These are phyloP conservation scores for Cepaea hortensis DNA, from an alignment of 2,888 invertebrate species.

Conservation along the genomic window DNA sequence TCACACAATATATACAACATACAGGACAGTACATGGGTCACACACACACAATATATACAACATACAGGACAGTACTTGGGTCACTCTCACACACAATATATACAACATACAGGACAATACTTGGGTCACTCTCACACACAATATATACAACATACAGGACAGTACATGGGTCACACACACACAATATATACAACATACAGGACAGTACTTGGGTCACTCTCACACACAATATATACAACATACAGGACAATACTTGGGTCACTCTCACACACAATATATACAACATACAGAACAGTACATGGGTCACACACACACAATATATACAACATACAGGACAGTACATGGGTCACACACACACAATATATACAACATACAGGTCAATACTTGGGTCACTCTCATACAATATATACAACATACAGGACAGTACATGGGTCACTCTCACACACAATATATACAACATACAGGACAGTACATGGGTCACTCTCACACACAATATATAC, in stretches of 20 bases:
- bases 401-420: not conserved
- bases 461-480: not conserved
- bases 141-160: not conserved
- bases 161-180: not conserved
- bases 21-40: not conserved
- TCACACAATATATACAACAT: not conserved
- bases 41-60: not conserved
- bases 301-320: not conserved
- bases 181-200: not conserved
- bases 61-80: not conserved
- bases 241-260: not conserved
- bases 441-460: not conserved
- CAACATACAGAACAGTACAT: not conserved
- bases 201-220: not conserved
- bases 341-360: not conserved
- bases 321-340: not conserved
- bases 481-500: not conserved
- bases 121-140: not conserved
- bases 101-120: not conserved
- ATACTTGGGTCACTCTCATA: not conserved
- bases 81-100: not conserved
- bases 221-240: not conserved
- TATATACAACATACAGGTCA: not conserved
- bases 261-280: not conserved
- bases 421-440: not conserved